Evolutionary conservation across 2,113 vertebrate species (phyloP).

Genomic region (Callipepla squamata): DNA sequence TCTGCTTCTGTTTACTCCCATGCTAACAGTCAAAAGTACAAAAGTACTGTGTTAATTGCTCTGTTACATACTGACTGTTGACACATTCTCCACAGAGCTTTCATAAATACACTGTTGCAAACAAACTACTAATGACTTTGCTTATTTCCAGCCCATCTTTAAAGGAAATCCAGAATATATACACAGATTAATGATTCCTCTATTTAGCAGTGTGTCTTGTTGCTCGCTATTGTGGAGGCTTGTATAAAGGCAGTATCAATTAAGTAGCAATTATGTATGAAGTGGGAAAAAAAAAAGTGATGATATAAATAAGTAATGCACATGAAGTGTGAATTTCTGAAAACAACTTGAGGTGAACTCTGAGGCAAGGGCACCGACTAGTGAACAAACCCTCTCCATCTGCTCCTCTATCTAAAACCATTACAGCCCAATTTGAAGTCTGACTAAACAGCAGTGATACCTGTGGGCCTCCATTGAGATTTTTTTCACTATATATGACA

Average conservation of each 20-base stretch:
- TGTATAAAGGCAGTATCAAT: constrained; percentile 79
- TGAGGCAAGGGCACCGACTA: constrained; percentile 81
- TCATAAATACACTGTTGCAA: constrained; percentile 81
- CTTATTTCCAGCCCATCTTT: constrained; percentile 76
- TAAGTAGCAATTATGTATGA: constrained; percentile 82
- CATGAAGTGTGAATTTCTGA: constrained; percentile 70
- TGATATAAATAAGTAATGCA: constrained; percentile 81
- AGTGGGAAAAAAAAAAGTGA: constrained; percentile 67
- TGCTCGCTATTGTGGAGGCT: constrained; percentile 72
- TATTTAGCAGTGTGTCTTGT: constrained; percentile 77
- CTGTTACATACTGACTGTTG: constrained; percentile 79
- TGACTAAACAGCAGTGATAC: constrained; percentile 60
- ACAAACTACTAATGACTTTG: constrained; percentile 85
- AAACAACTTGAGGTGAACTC: constrained; percentile 75
- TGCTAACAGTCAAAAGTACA: constrained; percentile 79
- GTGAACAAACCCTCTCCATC: constrained; percentile 66
- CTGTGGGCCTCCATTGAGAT: constrained; percentile 29
- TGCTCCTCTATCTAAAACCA: constrained; percentile 59
- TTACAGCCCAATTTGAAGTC: constrained; percentile 55
- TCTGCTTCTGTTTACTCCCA: constrained; percentile 83
- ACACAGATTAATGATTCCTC: constrained; percentile 79
- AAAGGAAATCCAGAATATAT: constrained; percentile 76
- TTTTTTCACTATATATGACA: constrained; percentile 65
- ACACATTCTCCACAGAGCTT: constrained; percentile 79
- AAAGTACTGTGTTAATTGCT: constrained; percentile 82